Evolutionary conservation across 2,797 vertebrate genomes (phyloP), one percentile per base, ranked within the genome.

Genomic region (Anisognathus igniventris): DNA sequence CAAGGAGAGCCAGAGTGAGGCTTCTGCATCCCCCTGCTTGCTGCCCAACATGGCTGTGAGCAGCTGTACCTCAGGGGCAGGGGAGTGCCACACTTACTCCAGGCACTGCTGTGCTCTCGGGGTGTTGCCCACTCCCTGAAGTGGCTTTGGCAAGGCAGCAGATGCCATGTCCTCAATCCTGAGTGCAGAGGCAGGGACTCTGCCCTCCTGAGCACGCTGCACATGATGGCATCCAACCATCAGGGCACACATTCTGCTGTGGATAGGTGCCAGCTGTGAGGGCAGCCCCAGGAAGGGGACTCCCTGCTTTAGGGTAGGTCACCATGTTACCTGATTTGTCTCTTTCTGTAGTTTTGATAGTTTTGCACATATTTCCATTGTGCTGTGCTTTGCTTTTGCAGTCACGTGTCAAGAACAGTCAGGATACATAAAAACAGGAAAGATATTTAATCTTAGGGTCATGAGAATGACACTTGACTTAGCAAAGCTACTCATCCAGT

Each of bases 401-500:
- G 75, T 72, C 79, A 73, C 1, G 0, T 78, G 79, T 70, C 7
- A 12, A 83, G 88, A 84, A 5, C 51, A 60, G 54, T 60, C 82
- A 94, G 85, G 79, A 95, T 84, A 47, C 79, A 90, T 72, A 90
- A 95, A 96, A 93, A 86, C 95, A 96, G 95, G 94, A 97, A 96
- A 96, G 91, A 86, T 96, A 60, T 93, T 96, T 91, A 96, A 94
- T 96, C 92, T 88, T 88, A 84, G 67, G 86, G 93, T 93, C 91
- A 78, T 88, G 95, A 92, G 91, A 96, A 96, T 91, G 85, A 95
- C 89, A 81, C 73, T 95, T 91, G 91, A 81, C 92, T 91, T 84
- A 92, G 79, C 89, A 93, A 88, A 91, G 70, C 47, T 84, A 64
- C 89, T 88, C 65, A 33, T 73, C 66, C 62, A 91, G 51, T 94